These are phyloP conservation scores for Axinella damicornis DNA, from an alignment of 37 sponge, comb jelly and placozoan species.

Conservation along the genomic window DNA sequence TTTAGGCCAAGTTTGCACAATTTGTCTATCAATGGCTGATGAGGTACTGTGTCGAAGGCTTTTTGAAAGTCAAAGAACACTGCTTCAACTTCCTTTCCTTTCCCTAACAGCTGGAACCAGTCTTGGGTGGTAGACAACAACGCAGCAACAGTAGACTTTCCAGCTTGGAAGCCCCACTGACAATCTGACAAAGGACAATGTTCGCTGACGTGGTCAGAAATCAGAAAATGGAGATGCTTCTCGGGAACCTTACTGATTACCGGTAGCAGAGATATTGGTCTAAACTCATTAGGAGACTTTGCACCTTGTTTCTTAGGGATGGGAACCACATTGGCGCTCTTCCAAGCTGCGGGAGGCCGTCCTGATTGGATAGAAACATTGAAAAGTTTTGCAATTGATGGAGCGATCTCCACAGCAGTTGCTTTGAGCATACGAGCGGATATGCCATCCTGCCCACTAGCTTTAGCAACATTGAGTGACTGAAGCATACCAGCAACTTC, in stretches of 20 bases:
- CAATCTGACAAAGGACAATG: background rate
- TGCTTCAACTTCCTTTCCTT: background rate
- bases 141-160: background rate
- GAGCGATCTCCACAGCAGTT: background rate
- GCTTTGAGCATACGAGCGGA: conserved; percentile 5
- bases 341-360: background rate
- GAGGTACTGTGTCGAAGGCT: background rate
- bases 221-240: background rate
- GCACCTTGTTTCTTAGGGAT: background rate
- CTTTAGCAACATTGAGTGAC: background rate
- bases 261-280: background rate
- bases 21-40: conserved; percentile 1
- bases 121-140: background rate
- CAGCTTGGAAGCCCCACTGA: conserved; percentile 10
- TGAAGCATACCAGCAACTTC: background rate
- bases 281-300: background rate
- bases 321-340: background rate
- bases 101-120: background rate
- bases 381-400: background rate
- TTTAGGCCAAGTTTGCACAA: background rate
- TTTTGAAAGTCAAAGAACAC: conserved; percentile 8
- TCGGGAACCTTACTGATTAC: background rate
- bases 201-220: background rate
- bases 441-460: conserved; percentile 10
- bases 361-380: background rate